Evolutionary conservation across 2,888 invertebrate species (phyloP).

Genomic region (Agonum fuliginosum): DNA sequence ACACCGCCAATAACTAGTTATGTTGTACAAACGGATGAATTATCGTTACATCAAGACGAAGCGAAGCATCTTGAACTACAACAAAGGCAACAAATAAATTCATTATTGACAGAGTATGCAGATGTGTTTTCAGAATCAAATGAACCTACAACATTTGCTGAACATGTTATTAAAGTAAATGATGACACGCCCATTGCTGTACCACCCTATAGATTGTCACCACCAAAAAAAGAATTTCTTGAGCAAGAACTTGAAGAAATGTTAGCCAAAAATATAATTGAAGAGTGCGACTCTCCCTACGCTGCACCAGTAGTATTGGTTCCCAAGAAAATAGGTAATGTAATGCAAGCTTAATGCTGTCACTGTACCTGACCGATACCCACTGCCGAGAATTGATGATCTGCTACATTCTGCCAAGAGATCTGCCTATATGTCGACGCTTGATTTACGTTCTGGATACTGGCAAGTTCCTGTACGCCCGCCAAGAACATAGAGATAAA

Average conservation of each 20-base stretch:
- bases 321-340: background rate
- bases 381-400: conserved; percentile 32
- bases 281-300: conserved; percentile 37
- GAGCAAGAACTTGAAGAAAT: background rate
- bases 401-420: conserved; percentile 15
- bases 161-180: too few relatives aligned
- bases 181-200: too few relatives aligned
- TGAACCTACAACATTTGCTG: too few relatives aligned
- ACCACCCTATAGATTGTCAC: background rate
- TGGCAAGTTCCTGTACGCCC: conserved; percentile 4
- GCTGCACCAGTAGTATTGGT: conserved; percentile 16
- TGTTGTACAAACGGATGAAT: background rate
- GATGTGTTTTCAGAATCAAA: too few relatives aligned
- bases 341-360: conserved; percentile 5
- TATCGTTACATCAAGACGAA: background rate
- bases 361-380: conserved; percentile 21
- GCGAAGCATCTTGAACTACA: background rate
- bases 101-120: too few relatives aligned
- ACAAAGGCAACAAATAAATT: too few relatives aligned
- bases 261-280: background rate
- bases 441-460: conserved; percentile 15
- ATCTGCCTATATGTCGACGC: conserved; percentile 3
- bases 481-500: background rate
- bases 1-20: background rate
- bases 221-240: background rate